Evolutionary conservation across 2,113 vertebrate genomes (phyloP).

Genomic region (Hepsetus odoe): DNA sequence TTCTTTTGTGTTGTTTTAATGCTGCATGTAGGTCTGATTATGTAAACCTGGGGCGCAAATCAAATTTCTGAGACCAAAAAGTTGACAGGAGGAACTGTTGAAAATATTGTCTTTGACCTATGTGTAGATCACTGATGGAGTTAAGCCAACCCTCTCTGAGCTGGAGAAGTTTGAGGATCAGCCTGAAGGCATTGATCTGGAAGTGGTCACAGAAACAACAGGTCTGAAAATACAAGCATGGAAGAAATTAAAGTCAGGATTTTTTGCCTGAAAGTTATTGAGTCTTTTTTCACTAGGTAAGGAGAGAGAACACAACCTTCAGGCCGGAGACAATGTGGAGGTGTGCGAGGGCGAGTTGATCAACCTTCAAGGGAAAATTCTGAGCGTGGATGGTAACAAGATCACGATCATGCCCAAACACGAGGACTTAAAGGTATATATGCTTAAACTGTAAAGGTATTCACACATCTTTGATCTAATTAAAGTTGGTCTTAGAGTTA

Average conservation of each 20-base stretch:
- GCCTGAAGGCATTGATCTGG: constrained; percentile 93
- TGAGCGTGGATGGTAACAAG: constrained; percentile 95
- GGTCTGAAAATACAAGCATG: constrained; percentile 58
- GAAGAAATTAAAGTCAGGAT: not conserved
- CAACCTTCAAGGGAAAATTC: constrained; percentile 94
- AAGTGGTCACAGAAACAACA: constrained; percentile 92
- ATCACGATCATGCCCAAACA: constrained; percentile 98
- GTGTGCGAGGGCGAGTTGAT: constrained; percentile 95
- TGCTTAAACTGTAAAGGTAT: not conserved
- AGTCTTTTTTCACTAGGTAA: constrained; percentile 76
- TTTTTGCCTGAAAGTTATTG: not conserved
- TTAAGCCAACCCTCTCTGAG: constrained; percentile 93
- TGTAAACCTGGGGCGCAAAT: not conserved
- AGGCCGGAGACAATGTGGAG: constrained; percentile 94
- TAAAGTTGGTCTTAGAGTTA: not conserved
- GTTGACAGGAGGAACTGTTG: too few species aligned
- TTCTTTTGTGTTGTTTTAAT: not conserved
- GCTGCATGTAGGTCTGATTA: too few species aligned
- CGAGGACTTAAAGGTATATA: constrained; percentile 89
- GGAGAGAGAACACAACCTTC: constrained; percentile 93
- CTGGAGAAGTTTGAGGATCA: constrained; percentile 97
- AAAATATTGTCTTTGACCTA: not conserved
- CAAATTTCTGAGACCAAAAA: not conserved
- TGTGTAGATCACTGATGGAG: constrained; percentile 90
- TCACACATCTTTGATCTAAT: too few species aligned